phyloP scores from a whole-genome alignment of 2,888 invertebrate genomes.

The Phoenoteleia sp. region DNA sequence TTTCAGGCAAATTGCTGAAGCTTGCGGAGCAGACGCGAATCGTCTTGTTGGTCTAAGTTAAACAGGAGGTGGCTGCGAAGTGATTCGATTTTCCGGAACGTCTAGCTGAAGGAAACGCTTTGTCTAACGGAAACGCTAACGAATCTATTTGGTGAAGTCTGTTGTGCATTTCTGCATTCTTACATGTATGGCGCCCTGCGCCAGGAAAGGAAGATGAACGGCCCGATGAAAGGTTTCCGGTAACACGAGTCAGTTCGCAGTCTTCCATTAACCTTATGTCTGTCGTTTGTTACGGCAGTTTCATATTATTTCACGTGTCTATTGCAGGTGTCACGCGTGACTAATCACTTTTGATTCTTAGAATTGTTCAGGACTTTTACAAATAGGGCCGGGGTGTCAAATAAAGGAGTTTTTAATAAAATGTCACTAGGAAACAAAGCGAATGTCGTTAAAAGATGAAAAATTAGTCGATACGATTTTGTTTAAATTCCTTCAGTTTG shows the following conservation, averaged over 20 bases:
- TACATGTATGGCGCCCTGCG: constrained; percentile 53
- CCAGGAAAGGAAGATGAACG: constrained; percentile 47
- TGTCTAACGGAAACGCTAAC: constrained; percentile 64
- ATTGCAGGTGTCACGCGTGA: constrained; percentile 78
- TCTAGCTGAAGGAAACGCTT: constrained; percentile 60
- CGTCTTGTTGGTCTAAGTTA: constrained; percentile 81
- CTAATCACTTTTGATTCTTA: constrained; percentile 73
- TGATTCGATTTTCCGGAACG: constrained; percentile 66
- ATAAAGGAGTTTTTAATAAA: constrained; percentile 62
- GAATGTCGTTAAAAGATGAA: constrained; percentile 17
- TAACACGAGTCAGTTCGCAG: constrained; percentile 28
- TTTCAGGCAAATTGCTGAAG: constrained; percentile 52
- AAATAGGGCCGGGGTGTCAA: constrained; percentile 52
- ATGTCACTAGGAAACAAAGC: constrained; percentile 45
- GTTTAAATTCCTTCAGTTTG: neutral
- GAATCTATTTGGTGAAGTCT: constrained; percentile 57
- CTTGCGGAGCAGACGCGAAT: constrained; percentile 75
- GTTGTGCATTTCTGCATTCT: constrained; percentile 61
- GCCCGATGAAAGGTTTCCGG: constrained; percentile 38
- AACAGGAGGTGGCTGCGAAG: constrained; percentile 81
- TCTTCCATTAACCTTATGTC: constrained; percentile 69
- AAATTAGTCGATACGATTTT: constrained; percentile 9
- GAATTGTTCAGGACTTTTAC: constrained; percentile 58
- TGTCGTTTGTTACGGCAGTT: constrained; percentile 76
- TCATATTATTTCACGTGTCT: constrained; percentile 81